Evolutionary conservation across 1,140 invertebrate genomes (phyloP).

Genomic region (Lysiphlebus fabarum): DNA sequence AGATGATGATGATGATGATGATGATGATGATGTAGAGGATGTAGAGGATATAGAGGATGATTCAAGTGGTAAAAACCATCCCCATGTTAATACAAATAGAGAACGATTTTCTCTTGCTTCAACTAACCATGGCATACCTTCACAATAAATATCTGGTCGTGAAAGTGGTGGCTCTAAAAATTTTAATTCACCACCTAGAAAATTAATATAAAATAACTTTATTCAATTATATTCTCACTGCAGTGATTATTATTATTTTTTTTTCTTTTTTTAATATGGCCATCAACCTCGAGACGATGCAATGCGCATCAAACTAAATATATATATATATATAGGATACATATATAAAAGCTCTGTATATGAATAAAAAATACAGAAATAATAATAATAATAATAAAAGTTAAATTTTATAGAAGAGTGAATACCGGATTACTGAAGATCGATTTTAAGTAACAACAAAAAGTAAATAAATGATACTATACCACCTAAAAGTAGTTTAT

Average conservation of each 20-base stretch:
- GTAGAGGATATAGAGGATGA: slow-evolving; percentile 36
- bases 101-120: slow-evolving; percentile 71
- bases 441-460: too few species aligned
- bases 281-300: too few species aligned
- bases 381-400: neutral
- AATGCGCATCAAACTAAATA: too few species aligned
- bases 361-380: too few species aligned
- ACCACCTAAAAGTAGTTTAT: slow-evolving; percentile 19
- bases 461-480: neutral
- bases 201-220: neutral
- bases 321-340: too few species aligned
- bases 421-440: too few species aligned
- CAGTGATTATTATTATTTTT: too few species aligned
- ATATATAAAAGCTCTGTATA: too few species aligned
- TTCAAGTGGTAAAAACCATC: slow-evolving; percentile 56
- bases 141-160: slow-evolving; percentile 64
- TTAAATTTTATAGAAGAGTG: neutral
- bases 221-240: too few species aligned
- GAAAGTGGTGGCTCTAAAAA: slow-evolving; percentile 61
- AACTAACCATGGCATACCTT: slow-evolving; percentile 71
- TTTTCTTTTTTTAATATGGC: too few species aligned
- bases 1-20: slow-evolving; percentile 55
- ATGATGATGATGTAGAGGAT: neutral
- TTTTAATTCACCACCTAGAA: slow-evolving; percentile 60
- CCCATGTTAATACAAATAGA: slow-evolving; percentile 73